These are phyloP conservation scores for Noctuana brunneofusca DNA, from an alignment of 2,888 invertebrate genomes.

Conservation along the genomic window DNA sequence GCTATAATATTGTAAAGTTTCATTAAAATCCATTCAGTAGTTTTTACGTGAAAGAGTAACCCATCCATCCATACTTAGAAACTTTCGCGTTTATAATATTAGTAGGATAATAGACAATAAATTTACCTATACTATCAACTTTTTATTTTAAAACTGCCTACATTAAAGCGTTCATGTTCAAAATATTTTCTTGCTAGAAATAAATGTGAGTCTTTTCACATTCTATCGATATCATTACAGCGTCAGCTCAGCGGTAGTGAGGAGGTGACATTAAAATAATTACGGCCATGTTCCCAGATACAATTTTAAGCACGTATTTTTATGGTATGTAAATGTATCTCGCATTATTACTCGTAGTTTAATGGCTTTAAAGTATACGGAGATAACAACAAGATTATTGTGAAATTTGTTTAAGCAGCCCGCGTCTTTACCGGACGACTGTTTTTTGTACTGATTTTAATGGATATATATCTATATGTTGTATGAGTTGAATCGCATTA, in stretches of 20 bases:
- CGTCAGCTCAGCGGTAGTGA: slow-evolving; percentile 1
- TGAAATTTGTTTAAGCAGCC: slow-evolving; percentile 26
- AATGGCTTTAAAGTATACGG: slow-evolving; percentile 32
- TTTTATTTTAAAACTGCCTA: too few species aligned
- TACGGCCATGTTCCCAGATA: slow-evolving; percentile 37
- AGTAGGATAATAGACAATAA: too few species aligned
- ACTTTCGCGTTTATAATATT: too few species aligned
- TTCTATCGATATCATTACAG: not conserved
- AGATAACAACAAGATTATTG: slow-evolving; percentile 30
- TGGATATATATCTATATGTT: too few species aligned
- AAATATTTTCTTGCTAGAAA: too few species aligned
- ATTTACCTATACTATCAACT: too few species aligned
- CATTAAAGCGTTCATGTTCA: too few species aligned
- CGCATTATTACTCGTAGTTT: slow-evolving; percentile 32
- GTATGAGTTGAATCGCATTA: not conserved
- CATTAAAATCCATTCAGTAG: too few species aligned
- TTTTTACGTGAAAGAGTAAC: too few species aligned
- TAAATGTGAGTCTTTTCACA: not conserved
- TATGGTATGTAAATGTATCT: slow-evolving; percentile 38
- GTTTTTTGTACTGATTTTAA: slow-evolving; percentile 16
- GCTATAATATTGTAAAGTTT: too few species aligned
- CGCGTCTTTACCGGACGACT: not conserved
- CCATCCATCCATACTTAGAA: too few species aligned
- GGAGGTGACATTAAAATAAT: slow-evolving; percentile 34
- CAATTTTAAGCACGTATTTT: slow-evolving; percentile 40